A percentile compares a stretch with the other conserved stretches of the same genome.
These are phyloP conservation scores for Pipra filicauda DNA, from an alignment of 2,113 vertebrate species.

Conservation along the genomic window DNA sequence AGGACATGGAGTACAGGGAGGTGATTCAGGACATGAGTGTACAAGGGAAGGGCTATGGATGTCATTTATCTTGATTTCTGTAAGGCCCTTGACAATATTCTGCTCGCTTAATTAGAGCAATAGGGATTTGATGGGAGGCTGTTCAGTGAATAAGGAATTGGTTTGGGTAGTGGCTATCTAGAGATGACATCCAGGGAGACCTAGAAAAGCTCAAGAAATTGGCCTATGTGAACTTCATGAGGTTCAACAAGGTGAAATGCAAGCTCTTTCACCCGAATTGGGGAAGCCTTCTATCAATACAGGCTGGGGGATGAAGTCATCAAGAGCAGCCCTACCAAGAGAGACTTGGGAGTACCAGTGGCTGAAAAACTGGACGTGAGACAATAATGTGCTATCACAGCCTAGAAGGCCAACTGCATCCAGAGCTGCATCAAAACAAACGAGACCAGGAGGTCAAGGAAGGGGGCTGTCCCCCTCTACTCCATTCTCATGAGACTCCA, in stretches of 20 bases:
- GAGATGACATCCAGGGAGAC: neutral
- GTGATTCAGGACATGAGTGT: neutral
- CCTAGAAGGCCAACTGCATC: no score
- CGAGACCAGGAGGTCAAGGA: accelerated
- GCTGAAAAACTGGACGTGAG: neutral
- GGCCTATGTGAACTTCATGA: neutral
- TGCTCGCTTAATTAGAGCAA: neutral
- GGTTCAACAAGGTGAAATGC: neutral
- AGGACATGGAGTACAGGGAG: neutral
- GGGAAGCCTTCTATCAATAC: neutral
- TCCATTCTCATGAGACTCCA: neutral
- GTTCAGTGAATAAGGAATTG: neutral
- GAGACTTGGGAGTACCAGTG: neutral
- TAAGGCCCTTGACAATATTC: neutral
- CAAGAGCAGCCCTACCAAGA: neutral
- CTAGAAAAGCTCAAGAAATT: neutral
- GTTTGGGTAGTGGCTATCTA: neutral
- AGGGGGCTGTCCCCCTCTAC: neutral
- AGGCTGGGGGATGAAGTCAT: neutral
- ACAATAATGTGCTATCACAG: neutral
- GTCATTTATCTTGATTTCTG: neutral
- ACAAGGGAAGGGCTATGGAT: neutral
- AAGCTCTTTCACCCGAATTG: neutral
- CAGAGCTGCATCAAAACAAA: neutral
- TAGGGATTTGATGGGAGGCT: neutral